Evolutionary conservation across 1,140 invertebrate genomes (phyloP).

Genomic region (Drosophila pectinifera): DNA sequence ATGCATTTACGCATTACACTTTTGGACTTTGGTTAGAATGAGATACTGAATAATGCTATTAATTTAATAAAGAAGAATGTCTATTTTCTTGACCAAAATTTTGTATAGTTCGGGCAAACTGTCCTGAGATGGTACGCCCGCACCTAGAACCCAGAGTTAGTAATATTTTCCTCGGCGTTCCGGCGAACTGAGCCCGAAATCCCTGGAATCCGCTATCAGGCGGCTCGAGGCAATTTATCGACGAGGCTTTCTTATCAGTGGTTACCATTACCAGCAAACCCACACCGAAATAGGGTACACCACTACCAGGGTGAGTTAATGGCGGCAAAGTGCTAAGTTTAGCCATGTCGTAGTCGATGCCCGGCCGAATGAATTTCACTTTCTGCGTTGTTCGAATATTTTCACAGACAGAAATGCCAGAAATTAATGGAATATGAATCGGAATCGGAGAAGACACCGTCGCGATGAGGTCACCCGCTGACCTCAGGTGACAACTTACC

Average conservation of each 20-base stretch:
- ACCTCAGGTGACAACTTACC: constrained; percentile 59
- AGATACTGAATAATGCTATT: not conserved
- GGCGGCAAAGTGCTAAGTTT: constrained; percentile 35
- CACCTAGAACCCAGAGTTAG: not conserved
- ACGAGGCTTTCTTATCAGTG: constrained; percentile 29
- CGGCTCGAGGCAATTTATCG: constrained; percentile 25
- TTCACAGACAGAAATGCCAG: constrained; percentile 10
- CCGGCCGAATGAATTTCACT: constrained; percentile 16
- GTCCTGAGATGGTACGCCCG: not conserved
- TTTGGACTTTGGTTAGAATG: no score
- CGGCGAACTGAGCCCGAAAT: not conserved
- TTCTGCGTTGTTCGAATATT: constrained; percentile 48
- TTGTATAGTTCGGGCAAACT: not conserved
- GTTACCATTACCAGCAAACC: constrained; percentile 13
- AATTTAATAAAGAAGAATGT: not conserved
- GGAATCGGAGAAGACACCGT: constrained; percentile 21
- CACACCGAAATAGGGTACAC: not conserved
- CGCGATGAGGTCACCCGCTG: constrained; percentile 54
- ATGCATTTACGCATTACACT: no score
- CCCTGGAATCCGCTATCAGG: constrained; percentile 13
- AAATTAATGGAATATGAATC: constrained; percentile 34
- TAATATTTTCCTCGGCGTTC: not conserved
- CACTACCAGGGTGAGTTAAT: constrained; percentile 14
- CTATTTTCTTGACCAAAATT: no score
- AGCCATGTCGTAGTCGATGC: constrained; percentile 40